Conservation (phyloP, 2,888 invertebrate species). For the Drosophila trichaetosa region DNA sequence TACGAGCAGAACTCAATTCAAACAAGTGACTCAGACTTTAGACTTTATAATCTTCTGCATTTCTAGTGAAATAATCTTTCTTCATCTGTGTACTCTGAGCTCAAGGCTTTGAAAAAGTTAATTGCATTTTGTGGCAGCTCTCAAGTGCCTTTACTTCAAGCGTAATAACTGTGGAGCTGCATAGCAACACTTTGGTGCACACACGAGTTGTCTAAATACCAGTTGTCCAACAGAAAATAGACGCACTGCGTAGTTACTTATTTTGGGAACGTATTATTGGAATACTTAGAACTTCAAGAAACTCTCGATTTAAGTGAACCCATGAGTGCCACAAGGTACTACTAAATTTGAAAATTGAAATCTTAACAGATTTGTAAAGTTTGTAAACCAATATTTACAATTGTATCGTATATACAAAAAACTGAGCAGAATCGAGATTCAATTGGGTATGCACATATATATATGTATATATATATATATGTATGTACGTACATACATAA, state of each 20-base stretch:
- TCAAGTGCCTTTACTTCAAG: neutral
- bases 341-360: neutral
- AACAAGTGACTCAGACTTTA: neutral
- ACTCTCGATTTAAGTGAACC: neutral
- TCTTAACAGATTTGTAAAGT: neutral
- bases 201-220: neutral
- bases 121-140: slow-evolving; percentile 1
- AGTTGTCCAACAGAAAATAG: neutral
- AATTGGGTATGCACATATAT: neutral
- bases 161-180: neutral
- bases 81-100: neutral
- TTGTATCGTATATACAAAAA: neutral
- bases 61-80: neutral
- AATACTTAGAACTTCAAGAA: neutral
- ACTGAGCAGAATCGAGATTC: neutral
- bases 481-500: neutral
- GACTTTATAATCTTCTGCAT: neutral
- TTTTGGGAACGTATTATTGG: neutral
- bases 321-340: neutral
- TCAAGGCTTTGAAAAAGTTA: neutral
- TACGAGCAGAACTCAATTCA: neutral
- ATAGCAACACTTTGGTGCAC: neutral
- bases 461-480: neutral
- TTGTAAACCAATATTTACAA: neutral
- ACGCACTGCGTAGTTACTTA: neutral